phyloP scores from a whole-genome alignment of 2,888 invertebrate genomes.

The Polyommatus icarus region DNA sequence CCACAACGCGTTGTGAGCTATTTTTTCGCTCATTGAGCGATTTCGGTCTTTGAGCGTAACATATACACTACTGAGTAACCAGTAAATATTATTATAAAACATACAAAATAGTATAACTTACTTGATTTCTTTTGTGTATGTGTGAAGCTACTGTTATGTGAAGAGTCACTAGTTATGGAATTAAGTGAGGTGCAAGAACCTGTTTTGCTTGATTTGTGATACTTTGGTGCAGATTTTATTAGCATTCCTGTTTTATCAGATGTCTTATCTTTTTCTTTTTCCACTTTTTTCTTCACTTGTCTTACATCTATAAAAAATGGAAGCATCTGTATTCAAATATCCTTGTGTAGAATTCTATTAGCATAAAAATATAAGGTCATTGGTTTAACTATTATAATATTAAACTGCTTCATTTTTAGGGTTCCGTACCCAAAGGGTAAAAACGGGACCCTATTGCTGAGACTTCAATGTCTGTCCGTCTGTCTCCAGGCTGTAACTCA shows the following conservation, averaged over 20 bases:
- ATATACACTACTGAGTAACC: too few species aligned
- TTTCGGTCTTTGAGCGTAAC: too few species aligned
- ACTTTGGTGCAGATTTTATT: slow-evolving; percentile 56
- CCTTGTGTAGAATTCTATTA: too few species aligned
- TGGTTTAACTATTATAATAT: not conserved
- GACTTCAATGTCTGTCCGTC: too few species aligned
- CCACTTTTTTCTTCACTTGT: slow-evolving; percentile 43
- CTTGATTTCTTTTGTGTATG: slow-evolving; percentile 29
- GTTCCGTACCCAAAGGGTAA: too few species aligned
- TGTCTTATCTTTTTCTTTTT: slow-evolving; percentile 43
- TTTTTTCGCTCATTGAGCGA: too few species aligned
- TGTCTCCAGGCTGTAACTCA: too few species aligned
- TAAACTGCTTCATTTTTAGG: not conserved
- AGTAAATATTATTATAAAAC: too few species aligned
- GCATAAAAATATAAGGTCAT: not conserved
- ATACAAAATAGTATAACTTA: slow-evolving; percentile 36
- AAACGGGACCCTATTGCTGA: too few species aligned
- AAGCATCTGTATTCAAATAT: not conserved
- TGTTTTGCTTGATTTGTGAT: slow-evolving; percentile 55
- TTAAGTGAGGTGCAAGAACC: slow-evolving; percentile 63
- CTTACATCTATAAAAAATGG: slow-evolving; percentile 57
- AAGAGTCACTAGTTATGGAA: slow-evolving; percentile 57
- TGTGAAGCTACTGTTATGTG: slow-evolving; percentile 42
- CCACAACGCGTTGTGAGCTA: too few species aligned
- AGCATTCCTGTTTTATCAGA: slow-evolving; percentile 46